phyloP scores from a whole-genome alignment of 2,113 vertebrate species.

The Dromaius novaehollandiae region DNA sequence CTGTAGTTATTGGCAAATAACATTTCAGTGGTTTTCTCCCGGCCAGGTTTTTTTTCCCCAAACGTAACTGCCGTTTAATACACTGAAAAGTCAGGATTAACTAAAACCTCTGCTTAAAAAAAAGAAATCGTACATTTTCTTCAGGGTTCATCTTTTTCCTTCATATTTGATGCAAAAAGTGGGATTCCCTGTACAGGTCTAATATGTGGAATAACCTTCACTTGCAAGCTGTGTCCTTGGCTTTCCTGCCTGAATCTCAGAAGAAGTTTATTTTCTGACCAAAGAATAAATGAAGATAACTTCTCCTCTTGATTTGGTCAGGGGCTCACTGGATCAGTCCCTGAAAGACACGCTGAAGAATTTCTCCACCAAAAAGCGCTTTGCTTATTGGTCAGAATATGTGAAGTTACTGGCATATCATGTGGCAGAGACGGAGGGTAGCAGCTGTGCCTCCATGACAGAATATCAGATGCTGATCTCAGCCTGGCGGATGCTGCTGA shows the following conservation, averaged over 20 bases:
- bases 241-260: constrained; percentile 9
- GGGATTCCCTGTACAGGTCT: constrained; percentile 20
- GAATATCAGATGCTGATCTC: constrained; percentile 95
- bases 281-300: constrained; percentile 15
- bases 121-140: not conserved
- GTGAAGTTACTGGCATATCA: constrained; percentile 87
- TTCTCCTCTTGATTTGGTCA: constrained; percentile 62
- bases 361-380: constrained; percentile 87
- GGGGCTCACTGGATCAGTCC: constrained; percentile 91
- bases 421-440: constrained; percentile 85
- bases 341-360: constrained; percentile 89
- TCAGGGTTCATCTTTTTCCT: not conserved
- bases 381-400: constrained; percentile 96
- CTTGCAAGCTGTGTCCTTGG: not conserved
- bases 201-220: constrained; percentile 14
- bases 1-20: not conserved
- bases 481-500: constrained; percentile 93
- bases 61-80: not conserved
- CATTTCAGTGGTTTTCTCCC: not conserved
- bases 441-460: constrained; percentile 78
- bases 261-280: not conserved
- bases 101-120: not conserved
- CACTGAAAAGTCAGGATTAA: not conserved
- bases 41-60: not conserved
- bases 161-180: constrained; percentile 13